Base-by-base conservation (phyloP, 2,797 vertebrate genomes). In the Gallirallus australis region DNA sequence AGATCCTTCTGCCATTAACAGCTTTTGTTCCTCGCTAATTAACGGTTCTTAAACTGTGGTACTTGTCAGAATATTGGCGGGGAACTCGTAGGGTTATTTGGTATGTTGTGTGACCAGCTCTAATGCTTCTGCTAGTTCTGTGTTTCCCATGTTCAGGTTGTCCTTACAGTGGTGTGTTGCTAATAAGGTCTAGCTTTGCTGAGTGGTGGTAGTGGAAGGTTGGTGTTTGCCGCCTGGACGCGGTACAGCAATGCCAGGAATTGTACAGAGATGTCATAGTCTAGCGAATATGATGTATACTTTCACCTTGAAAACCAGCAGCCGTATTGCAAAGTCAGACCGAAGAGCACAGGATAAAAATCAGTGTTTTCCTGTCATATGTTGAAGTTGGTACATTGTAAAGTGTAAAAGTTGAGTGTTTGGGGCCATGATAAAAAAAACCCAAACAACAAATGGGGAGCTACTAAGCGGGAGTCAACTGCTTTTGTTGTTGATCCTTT, bases 271-370 rank as follows among this genome's bases (percentile, higher is more conserved):
- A 13, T 90, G 47, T 48, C 19, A 8, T 7, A 23, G 57, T 28
- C 15, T 52, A 16, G 65, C 19, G 79, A 37, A 6, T 25, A 6
- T 4, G 37, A 6, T 4, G 37, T 59, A 18, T 37, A 6, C 42
- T 79, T 82, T 82, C 56, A 80, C 60, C 66, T 89, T 89, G 83
- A 92, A 72, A 91, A 60, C 13, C n/a, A 80, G 33, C 48, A 82
- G 23, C 82, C 45, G 7, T 68, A 9, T 76, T 82, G 40, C 59
- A 76, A 6, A 37, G 81, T 79, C 53, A 68, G 0, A 56, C 42
- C 53, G 53, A 69, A 65, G 12, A 57, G 56, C 89, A 39, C 14
- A 11, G 59, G 59, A 39, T 56, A 89, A 64, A 72, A 79, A 37
- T 13, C 9, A 6, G 11, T 16, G 17, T 37, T 79, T 86, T 93